Base-by-base conservation (phyloP, 1,140 invertebrate genomes). In the Schmidtea mediterranea region DNA sequence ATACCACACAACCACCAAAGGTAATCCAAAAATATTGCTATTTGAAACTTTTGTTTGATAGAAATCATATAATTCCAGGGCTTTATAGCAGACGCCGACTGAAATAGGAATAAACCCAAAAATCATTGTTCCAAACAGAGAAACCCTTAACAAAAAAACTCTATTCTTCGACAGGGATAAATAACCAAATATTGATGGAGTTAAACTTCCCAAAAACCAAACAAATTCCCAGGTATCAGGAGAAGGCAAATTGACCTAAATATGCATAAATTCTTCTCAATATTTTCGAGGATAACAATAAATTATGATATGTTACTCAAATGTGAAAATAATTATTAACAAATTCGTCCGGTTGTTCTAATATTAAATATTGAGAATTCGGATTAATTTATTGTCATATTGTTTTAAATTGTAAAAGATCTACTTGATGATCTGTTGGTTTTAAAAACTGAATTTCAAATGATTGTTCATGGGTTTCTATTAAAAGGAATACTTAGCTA, bases 181-280 rank as follows among this genome's bases (percentile, higher is more conserved):
- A 21, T 45, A 45, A 13, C 43, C 43, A 45, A 45, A 45, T 16
- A 45, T 24, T 15, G 21, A 15, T 21, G 43, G 15, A 5, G 43
- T 15, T 22, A 45, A n/a, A 12, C 15, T 45, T 21, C 43, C 43
- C 5, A 45, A 45, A 21, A 12, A 45, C 43, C 43, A 45, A 22
- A 24, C 13, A 45, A 19, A 45, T 45, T 45, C 43, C 43, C 43
- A 45, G 12, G 21, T 13, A 5, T 45, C 43, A 19, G 43, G 15
- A 21, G 15, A 13, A 19, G 43, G 43, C 15, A 45, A 45, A 22
- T 15, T 15, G 15, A 15, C 15, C 43, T 45, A 45, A 15, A 39
- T 13, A 45, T 15, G 39, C 8, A 8, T 41, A 41, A 41, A 18
- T 8, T 41, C 6, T 8, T 8, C 9, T n/a, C n/a, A n/a, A n/a